These are phyloP conservation scores for Torymus tubicola DNA, from an alignment of 2,888 invertebrate species.

Conservation along the genomic window DNA sequence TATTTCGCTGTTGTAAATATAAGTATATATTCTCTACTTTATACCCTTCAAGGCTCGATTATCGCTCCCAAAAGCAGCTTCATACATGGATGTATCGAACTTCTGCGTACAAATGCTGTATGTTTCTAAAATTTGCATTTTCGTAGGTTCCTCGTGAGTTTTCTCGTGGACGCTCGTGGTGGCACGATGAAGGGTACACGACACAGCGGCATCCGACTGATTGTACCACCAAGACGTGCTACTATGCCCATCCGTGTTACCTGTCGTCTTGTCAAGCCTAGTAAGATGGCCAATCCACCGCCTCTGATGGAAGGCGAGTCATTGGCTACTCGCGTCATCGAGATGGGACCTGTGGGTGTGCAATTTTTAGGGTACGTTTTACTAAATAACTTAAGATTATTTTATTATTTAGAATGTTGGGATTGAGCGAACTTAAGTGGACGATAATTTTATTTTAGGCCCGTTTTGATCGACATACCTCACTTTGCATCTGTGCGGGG, in stretches of 20 bases:
- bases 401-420: no score
- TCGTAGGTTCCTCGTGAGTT: conserved; percentile 95
- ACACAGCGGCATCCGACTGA: conserved; percentile 96
- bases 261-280: conserved; percentile 91
- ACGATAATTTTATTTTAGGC: conserved; percentile 78
- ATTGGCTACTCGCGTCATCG: conserved; percentile 93
- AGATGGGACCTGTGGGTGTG: conserved; percentile 96
- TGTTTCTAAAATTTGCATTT: neutral
- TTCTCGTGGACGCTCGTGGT: conserved; percentile 99
- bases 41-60: no score
- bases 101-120: no score
- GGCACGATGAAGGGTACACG: conserved; percentile 99
- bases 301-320: conserved; percentile 99
- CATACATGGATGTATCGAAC: no score
- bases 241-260: conserved; percentile 97
- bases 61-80: no score
- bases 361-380: conserved; percentile 93
- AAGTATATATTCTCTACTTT: no score
- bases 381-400: no score
- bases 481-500: conserved; percentile 97
- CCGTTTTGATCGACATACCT: conserved; percentile 96
- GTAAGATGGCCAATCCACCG: conserved; percentile 89
- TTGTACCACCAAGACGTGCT: conserved; percentile 97
- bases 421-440: no score
- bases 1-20: no score